Base-by-base conservation (phyloP, 2,888 invertebrate species). In the Candidula unifasciata region DNA sequence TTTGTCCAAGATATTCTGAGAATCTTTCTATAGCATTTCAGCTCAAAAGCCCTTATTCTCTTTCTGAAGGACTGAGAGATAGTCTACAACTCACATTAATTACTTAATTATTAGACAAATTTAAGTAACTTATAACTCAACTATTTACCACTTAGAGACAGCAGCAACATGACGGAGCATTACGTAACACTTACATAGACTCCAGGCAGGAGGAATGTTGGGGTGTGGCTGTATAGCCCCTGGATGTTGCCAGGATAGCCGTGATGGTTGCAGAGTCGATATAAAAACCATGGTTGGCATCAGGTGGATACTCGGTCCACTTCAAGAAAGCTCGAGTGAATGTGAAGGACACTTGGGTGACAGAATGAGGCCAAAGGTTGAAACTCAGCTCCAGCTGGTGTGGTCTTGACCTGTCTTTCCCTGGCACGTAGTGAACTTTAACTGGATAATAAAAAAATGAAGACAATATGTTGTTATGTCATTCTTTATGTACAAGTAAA, bases 281-380 rank as follows among this genome's bases (percentile, higher is more conserved):
- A 92, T 98, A 98, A 94, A 99, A 98, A 0, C 99, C 99, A 94
- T 99, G 99, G 95, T 99, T 99, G 0, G 99, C 99, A 95, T 99
- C 99, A 0, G 99, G 99, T 24, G 99, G 99, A 94, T 99, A 99
- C 93, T 99, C 99, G 91, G 98, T 97, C 98, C 99, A 99, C 94
- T 98, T 98, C 8, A 99, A 95, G 92, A 99, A 97, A n/a, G 97
- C 96, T 94, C 97, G 97, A 93, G 98, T 98, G 94, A 99, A 97
- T 92, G 98, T 96, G 88, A 98, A 95, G 16, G 96, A 96, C 80
- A 99, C 95, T 87, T 96, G 96, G 0, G 97, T 97, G 10, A 96
- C 95, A 0, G 97, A 96, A 88, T 96, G 95, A 0, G 97, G 95
- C 16, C 98, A 97, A 85, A 99, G 93, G 87, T 95, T 95, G 71